Base-by-base conservation (phyloP, 2,888 invertebrate genomes). In the Ormyrus pomaceus region DNA sequence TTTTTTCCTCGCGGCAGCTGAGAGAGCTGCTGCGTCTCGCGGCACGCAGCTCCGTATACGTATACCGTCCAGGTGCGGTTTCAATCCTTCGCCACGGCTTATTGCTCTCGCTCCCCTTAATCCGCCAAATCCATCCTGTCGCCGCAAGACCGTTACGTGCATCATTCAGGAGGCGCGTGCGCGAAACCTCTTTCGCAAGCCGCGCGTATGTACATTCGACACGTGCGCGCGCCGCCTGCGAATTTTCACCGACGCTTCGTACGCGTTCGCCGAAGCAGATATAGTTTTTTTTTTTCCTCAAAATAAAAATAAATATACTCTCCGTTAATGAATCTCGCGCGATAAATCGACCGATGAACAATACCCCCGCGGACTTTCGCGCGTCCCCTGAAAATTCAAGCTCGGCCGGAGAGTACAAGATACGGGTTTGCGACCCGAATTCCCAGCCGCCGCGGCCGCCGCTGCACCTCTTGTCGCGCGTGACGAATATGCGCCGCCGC, bases 351-450 rank as follows among this genome's bases (percentile, higher is more conserved):
- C 34, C 34, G 34, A 34, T 34, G 34, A 34, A 34, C 34, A 34
- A 1, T 34, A 34, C 34, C 34, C 34, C 34, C 34, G 34, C 34
- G 34, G 34, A 34, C 34, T 2, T 34, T 34, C 34, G 34, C 34
- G 34, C 34, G 34, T 34, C 34, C 34, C 4, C 34, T 34, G 34
- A 34, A 34, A 34, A 34, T 34, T 4, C 34, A 34, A 34, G 34
- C 34, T 34, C 4, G 0, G 34, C 34, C 34, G 3, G 34, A 34
- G 34, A 34, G 2, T 34, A 34, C 4, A 34, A 34, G 34, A 34
- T 34, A 34, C 34, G 34, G 34, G 0, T 34, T 34, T 2, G 86
- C 86, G 88, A 88, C 86, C 86, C 87, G 87, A 87, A 87, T 89
- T 88, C 86, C 86, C 34, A 34, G 34, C 34, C 34, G 34, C 34